Evolutionary conservation across 2,113 vertebrate genomes (phyloP), one percentile per base, ranked within the genome.

Genomic region (Enhydra lutris): DNA sequence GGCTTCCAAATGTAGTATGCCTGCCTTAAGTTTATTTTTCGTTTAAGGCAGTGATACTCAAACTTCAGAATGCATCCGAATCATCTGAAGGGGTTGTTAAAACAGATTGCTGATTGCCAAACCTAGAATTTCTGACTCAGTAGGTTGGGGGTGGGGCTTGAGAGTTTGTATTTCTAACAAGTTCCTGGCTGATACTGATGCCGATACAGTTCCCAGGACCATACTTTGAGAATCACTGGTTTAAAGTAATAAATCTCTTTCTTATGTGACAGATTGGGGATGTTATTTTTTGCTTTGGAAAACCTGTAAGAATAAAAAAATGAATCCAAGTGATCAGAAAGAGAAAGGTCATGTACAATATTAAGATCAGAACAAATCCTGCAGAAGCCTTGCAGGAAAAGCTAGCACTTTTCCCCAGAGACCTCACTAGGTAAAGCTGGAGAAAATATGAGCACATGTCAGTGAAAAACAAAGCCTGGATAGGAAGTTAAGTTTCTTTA

Each of bases 201-300:
- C 1, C 81, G 15, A n/a, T n/a, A n/a, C 34, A 42, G 9, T 76
- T 20, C 36, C 31, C 52, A 57, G 65, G 71, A 89, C 45, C 78
- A 96, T 45, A 90, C 52, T 95, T 52, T 45, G 61, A 81, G 42
- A 95, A 95, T 18, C 52, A 82, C 36, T 89, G 79, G 47, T 89
- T 96, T 92, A 94, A 96, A 96, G 47, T 18, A 90, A 65, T 65
- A 74, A 92, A 89, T 79, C 39, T 91, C 86, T 91, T 74, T 55
- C 10, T 83, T 80, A 91, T 71, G 57, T 88, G 71, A 83, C 11
- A 90, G 65, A 86, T 63, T 88, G 15, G 39, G 18, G 47, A 36
- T 95, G n/a, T 61, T 94, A 76, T 42, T 36, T 80, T 92, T 84
- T 39, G 8, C 50, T 84, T 92, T 78, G 39, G 52, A 71, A 91